phyloP scores from a whole-genome alignment of 2,888 invertebrate genomes.

The Yponomeuta evonymella region DNA sequence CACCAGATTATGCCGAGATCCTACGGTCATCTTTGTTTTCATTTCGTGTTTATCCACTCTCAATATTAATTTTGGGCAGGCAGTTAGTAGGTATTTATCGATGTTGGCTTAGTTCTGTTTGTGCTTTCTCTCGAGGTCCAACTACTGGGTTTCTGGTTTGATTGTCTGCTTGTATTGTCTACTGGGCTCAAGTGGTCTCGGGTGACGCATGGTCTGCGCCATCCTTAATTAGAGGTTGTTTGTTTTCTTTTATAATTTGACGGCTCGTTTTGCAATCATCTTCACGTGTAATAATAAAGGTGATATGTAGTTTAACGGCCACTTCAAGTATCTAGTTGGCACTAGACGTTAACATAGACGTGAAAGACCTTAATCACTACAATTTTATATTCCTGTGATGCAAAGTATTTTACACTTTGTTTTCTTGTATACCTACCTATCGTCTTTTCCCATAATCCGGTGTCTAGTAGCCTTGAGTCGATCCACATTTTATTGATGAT shows the following conservation, averaged over 20 bases:
- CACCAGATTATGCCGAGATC: constrained; percentile 31
- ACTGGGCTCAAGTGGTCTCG: constrained; percentile 32
- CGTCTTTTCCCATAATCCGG: too few species aligned
- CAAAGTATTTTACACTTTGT: too few species aligned
- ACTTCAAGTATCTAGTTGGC: too few species aligned
- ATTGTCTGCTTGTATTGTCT: constrained; percentile 41
- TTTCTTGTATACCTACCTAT: too few species aligned
- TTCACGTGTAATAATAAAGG: not conserved
- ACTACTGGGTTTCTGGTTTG: constrained; percentile 43
- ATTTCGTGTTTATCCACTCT: constrained; percentile 23
- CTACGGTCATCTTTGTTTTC: constrained; percentile 34
- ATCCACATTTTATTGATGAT: too few species aligned
- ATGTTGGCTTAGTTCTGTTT: constrained; percentile 39
- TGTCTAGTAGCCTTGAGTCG: too few species aligned
- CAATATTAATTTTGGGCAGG: constrained; percentile 20
- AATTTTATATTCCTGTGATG: too few species aligned
- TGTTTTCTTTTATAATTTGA: not conserved
- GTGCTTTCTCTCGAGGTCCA: constrained; percentile 44
- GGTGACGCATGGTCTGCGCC: constrained; percentile 35
- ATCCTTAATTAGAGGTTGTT: constrained; percentile 24
- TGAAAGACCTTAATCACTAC: too few species aligned
- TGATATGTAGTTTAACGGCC: too few species aligned
- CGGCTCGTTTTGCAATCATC: not conserved
- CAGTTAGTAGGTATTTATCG: constrained; percentile 24
- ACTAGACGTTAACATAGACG: too few species aligned